Base-by-base conservation (phyloP, 2,888 invertebrate species). In the Hyalella azteca region DNA sequence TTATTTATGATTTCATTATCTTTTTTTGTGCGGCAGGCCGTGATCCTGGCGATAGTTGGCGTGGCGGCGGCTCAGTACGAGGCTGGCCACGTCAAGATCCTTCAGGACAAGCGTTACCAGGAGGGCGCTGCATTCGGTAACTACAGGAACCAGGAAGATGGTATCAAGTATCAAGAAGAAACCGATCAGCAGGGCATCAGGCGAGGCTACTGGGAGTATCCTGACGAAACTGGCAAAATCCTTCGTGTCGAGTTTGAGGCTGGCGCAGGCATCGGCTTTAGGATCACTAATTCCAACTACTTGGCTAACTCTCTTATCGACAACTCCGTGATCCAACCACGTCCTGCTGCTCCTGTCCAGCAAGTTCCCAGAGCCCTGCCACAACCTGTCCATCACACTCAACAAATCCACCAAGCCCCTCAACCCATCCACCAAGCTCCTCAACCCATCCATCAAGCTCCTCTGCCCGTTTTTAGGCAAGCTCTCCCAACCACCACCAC, bases 61-160 rank as follows among this genome's bases (percentile, higher is more conserved):
- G 73, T 80, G 29, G 73, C 79, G 5, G 49, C 26, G n/a, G 81
- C 81, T 39, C 79, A 78, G 36, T 83, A 66, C 79, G 81, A 81
- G 29, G 75, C 36, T 4, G 83, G 83, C 19, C 77, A 77, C 54
- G 81, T 83, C 36, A 83, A 83, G 79, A 83, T 83, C 77, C 77
- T 83, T 0, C 79, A 83, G 54, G 83, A 83, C 54, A 79, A 83
- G 79, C 60, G 83, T 29, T 83, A 81, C 79, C 83, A 83, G 66
- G 81, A 81, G 15, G 83, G 83, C 39, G 75, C 50, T 22, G 45
- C 81, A 77, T 83, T 83, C 60, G 83, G 83, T 4, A 83, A 83
- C 77, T 83, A 77, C 83, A 60, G 83, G 11, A 79, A 83, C 73
- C 83, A 83, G 60, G 83, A 83, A 73, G 83, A 83, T 32, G 83